phyloP scores from a whole-genome alignment of 2,797 vertebrate species.

The Pipistrellus nathusii region DNA sequence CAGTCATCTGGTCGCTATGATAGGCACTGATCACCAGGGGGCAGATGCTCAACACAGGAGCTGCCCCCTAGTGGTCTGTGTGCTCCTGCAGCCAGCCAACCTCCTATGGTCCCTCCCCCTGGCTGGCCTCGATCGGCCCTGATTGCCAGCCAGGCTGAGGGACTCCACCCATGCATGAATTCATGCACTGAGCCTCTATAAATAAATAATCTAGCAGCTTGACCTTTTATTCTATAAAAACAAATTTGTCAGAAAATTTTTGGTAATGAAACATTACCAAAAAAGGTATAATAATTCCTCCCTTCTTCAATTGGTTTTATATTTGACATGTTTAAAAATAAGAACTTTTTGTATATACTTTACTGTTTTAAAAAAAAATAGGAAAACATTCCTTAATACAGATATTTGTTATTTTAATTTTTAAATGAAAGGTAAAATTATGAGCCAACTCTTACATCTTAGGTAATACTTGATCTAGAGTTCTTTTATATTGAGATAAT shows the following conservation, averaged over 20 bases:
- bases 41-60: too few relatives aligned
- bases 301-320: constrained; percentile 60
- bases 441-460: not conserved
- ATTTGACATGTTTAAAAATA: constrained; percentile 58
- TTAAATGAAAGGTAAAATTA: constrained; percentile 67
- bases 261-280: constrained; percentile 12
- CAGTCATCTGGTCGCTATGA: too few relatives aligned
- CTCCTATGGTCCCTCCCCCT: too few relatives aligned
- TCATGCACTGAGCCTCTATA: not conserved
- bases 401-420: constrained; percentile 16
- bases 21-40: too few relatives aligned
- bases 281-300: constrained; percentile 38
- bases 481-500: constrained; percentile 22
- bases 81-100: too few relatives aligned
- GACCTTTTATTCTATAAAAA: constrained; percentile 52
- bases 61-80: too few relatives aligned
- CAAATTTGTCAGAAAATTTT: constrained; percentile 58
- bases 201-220: not conserved
- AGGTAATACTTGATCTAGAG: constrained; percentile 19
- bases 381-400: not conserved
- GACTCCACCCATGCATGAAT: too few relatives aligned
- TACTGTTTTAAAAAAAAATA: constrained; percentile 24
- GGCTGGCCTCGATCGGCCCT: too few relatives aligned
- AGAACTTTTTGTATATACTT: constrained; percentile 28
- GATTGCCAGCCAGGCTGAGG: too few relatives aligned